Base-by-base conservation (phyloP, 2,888 invertebrate genomes). In the Anticlea derivata region DNA sequence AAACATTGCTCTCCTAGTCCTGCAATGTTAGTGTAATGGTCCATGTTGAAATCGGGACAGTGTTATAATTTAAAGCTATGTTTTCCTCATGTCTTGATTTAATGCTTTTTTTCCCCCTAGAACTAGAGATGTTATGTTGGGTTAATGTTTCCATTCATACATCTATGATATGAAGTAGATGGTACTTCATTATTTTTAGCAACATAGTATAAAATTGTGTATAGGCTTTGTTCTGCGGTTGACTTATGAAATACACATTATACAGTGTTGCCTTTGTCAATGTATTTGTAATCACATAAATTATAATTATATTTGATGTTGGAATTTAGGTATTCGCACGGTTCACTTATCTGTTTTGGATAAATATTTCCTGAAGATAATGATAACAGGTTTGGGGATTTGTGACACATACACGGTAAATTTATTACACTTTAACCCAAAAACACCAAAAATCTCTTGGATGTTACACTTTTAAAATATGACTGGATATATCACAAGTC, bases 341-440 rank as follows among this genome's bases (percentile, higher is more conserved):
- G n/a, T 30, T 41, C 40, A 31, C 10, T 46, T 46, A 46, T 51
- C 46, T 31, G 29, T 31, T 35, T 26, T 10, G 26, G 33, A 47
- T 47, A 40, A 22, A 34, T 11, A 6, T 41, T 46, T 51, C 35
- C 7, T 30, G n/a, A 17, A 22, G 34, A 26, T 50, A 24, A 7
- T 38, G 22, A 38, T 50, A 30, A 30, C 5, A n/a, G 12, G 29
- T 43, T 10, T 37, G 22, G 45, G 13, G 20, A 23, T 31, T 17
- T 26, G 38, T 38, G 26, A 38, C 22, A 44, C 50, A 27, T 11
- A 12, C 22, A 11, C 5, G 10, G 17, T 22, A n/a, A 35, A 44
- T 10, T 22, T 26, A 7, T 33, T 33, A 41, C 30, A 17, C 23
- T 5, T 22, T 7, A 29, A 30, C 23, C n/a, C 10, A 12, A 30